Percentiles rank a stretch among this genome's conserved stretches.
Conservation (phyloP, 2,113 vertebrate genomes). For the Suricata suricatta region DNA sequence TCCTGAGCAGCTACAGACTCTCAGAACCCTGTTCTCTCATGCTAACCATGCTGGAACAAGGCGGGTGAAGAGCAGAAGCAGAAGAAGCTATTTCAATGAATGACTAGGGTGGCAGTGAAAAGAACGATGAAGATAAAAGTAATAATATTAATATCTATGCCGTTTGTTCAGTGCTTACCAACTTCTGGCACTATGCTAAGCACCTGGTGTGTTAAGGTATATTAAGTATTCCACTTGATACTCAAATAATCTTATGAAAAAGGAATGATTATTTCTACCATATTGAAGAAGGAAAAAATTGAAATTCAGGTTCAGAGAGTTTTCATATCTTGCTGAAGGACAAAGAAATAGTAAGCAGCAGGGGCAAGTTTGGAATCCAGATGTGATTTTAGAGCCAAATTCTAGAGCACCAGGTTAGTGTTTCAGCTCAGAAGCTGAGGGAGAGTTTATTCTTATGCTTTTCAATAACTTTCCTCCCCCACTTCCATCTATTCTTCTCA, state of each 20-base stretch:
- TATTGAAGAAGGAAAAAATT: neutral
- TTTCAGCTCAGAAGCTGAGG: neutral
- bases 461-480: neutral
- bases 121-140: neutral
- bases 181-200: neutral
- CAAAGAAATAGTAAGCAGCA: neutral
- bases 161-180: neutral
- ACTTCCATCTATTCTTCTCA: neutral
- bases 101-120: neutral
- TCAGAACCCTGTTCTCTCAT: too few species aligned
- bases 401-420: neutral
- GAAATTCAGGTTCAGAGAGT: constrained; percentile 8
- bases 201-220: neutral
- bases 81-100: neutral
- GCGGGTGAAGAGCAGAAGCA: neutral
- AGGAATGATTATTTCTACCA: neutral
- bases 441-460: neutral
- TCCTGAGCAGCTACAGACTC: too few species aligned
- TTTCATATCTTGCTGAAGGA: neutral
- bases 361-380: neutral
- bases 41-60: too few species aligned
- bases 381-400: constrained; percentile 10
- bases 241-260: neutral
- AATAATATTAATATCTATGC: neutral
- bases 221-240: neutral